phyloP scores from a whole-genome alignment of 1,140 invertebrate species.

The Diabrotica undecimpunctata region DNA sequence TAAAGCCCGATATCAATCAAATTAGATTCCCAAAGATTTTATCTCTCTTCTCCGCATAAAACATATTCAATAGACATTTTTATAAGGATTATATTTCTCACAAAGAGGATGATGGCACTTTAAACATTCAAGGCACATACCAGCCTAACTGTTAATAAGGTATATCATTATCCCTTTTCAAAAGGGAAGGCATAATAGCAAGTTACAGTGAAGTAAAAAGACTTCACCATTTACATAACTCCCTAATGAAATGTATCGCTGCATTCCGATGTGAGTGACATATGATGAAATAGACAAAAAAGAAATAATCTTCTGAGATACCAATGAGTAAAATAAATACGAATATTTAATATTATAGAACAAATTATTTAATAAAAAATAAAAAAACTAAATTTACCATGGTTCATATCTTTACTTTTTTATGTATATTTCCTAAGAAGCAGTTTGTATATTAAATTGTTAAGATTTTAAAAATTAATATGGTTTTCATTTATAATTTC shows the following conservation, averaged over 20 bases:
- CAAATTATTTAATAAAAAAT: too few relatives aligned
- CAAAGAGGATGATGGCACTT: constrained; percentile 15
- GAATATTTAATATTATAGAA: too few relatives aligned
- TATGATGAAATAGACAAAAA: background rate
- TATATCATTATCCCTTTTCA: constrained; percentile 15
- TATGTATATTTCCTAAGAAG: too few relatives aligned
- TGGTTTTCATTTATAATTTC: too few relatives aligned
- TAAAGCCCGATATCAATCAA: constrained; percentile 14
- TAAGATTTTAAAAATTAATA: too few relatives aligned
- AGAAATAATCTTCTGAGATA: background rate
- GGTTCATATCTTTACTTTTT: too few relatives aligned
- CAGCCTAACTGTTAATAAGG: constrained; percentile 10
- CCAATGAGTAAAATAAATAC: too few relatives aligned
- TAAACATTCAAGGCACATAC: constrained; percentile 12
- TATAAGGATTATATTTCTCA: constrained; percentile 16
- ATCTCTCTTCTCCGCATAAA: constrained; percentile 3
- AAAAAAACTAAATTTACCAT: too few relatives aligned
- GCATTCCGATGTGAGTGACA: constrained; percentile 11
- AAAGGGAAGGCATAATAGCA: constrained; percentile 7
- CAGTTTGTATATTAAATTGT: too few relatives aligned
- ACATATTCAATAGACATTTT: constrained; percentile 15
- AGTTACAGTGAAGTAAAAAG: constrained; percentile 10
- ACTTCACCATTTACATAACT: constrained; percentile 9
- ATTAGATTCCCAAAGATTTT: constrained; percentile 10
- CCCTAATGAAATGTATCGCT: background rate